Conservation (phyloP, 1,140 invertebrate genomes). For the Calliopsis andreniformis region DNA sequence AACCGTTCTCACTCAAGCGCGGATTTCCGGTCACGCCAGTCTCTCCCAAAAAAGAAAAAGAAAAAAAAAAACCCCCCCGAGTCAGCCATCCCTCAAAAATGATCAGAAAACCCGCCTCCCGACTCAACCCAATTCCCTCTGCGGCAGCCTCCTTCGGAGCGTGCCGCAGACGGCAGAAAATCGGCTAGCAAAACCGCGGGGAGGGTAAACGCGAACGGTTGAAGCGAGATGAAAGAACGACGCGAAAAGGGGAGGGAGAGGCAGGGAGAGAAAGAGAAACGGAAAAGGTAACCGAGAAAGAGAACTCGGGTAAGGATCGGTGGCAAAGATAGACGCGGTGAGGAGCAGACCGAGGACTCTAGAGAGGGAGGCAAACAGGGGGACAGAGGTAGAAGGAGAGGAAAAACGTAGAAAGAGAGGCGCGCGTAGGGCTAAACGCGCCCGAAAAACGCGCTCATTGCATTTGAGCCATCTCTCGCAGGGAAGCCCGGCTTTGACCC, state of each 20-base stretch:
- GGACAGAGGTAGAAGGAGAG: conserved; percentile 3
- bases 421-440: conserved; percentile 21
- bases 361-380: conserved; percentile 19
- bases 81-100: too few relatives aligned
- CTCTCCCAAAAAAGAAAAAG: too few relatives aligned
- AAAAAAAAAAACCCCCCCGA: too few relatives aligned
- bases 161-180: too few relatives aligned
- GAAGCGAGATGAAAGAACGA: background rate
- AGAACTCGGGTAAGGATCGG: background rate
- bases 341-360: background rate
- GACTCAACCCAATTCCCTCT: too few relatives aligned
- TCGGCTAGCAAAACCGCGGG: background rate
- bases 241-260: background rate
- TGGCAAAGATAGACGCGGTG: background rate
- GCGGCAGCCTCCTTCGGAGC: too few relatives aligned
- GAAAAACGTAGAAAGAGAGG: conserved; percentile 27
- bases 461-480: conserved; percentile 58
- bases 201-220: background rate
- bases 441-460: conserved; percentile 51
- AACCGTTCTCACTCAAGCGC: background rate
- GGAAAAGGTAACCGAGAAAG: conserved; percentile 1
- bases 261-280: background rate
- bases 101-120: too few relatives aligned
- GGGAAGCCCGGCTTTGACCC: conserved; percentile 73
- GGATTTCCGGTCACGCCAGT: background rate